A percentile compares a stretch with the other conserved stretches of the same genome.
phyloP scores from a whole-genome alignment of 2,113 vertebrate genomes.

The Nothoprocta pentlandii region DNA sequence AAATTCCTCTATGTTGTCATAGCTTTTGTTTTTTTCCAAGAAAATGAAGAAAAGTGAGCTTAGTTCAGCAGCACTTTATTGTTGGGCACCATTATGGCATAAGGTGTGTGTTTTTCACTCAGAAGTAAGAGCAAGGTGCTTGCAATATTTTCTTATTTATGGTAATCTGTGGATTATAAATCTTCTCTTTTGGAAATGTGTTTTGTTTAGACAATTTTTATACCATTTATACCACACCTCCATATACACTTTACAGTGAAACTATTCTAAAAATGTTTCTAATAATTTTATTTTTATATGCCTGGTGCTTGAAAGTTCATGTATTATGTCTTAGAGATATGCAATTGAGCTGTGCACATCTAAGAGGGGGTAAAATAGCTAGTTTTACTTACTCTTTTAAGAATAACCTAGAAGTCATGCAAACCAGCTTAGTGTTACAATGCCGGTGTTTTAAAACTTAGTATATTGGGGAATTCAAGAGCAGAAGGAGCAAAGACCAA shows the following conservation, averaged over 20 bases:
- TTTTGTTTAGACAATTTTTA: conserved; percentile 4
- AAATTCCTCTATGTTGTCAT: conserved; percentile 45
- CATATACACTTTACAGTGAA: neutral
- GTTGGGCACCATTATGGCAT: conserved; percentile 25
- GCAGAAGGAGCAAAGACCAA: neutral
- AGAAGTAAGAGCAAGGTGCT: conserved; percentile 3
- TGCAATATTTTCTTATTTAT: conserved; percentile 34
- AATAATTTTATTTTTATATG: conserved; percentile 40
- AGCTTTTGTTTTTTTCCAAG: conserved; percentile 43
- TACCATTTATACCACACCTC: neutral
- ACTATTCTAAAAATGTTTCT: neutral
- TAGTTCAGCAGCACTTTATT: conserved; percentile 55
- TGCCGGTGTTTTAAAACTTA: neutral
- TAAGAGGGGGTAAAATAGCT: neutral
- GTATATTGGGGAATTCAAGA: neutral
- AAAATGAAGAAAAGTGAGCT: conserved; percentile 72
- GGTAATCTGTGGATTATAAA: conserved; percentile 25
- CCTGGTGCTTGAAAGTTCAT: neutral
- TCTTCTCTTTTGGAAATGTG: conserved; percentile 19
- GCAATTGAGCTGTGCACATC: neutral
- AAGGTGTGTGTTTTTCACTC: neutral
- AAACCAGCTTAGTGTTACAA: neutral
- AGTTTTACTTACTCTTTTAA: neutral
- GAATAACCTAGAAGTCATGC: neutral
- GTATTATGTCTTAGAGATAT: neutral